Base-by-base conservation (phyloP, 2,797 vertebrate genomes). In the Knipowitschia caucasica region DNA sequence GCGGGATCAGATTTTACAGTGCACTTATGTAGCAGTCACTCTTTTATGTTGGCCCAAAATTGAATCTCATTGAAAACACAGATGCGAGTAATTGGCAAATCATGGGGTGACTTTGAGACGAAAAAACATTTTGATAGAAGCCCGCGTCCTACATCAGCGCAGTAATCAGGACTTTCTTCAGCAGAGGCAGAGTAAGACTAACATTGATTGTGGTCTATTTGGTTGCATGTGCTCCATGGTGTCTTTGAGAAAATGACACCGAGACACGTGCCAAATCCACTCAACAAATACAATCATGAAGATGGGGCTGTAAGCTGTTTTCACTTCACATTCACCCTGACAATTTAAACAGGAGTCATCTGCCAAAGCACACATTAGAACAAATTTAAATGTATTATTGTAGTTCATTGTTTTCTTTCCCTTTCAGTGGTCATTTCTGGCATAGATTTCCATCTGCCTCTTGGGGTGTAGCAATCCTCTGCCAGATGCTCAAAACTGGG, bases 31-130 rank as follows among this genome's bases (percentile, higher is more conserved):
- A 85, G 69, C 58, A 56, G 53, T 30, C 43, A 14, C 42, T 46
- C 69, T 82, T 82, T 85, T 82, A 83, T 85, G 76, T 74, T 68
- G 64, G 45, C 55, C 65, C 63, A 78, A 85, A 83, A 80, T 75
- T 74, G 60, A 81, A 58, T 66, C 70, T 78, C 73, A 80, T 79
- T 74, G 81, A 76, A 84, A 81, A 84, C 78, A 85, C 84, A 88
- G 80, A 85, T 78, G 80, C 69, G 57, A 81, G 69, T 85, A 78
- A 86, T 78, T 80, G 82, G 70, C 68, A 83, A 78, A 83, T 86
- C 71, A 80, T 62, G 57, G 64, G 62, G 76, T 83, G 73, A 83
- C 73, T 84, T 71, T 83, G 62, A 58, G 55, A 64, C 56, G 40
- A 46, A 49, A 68, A 78, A 75, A 82, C 68, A 74, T 81, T 83